Percentiles rank a stretch among this genome's conserved stretches.
Conservation (phyloP, 23 tunicate genomes). For the Oikopleura vanhoeffeni region DNA sequence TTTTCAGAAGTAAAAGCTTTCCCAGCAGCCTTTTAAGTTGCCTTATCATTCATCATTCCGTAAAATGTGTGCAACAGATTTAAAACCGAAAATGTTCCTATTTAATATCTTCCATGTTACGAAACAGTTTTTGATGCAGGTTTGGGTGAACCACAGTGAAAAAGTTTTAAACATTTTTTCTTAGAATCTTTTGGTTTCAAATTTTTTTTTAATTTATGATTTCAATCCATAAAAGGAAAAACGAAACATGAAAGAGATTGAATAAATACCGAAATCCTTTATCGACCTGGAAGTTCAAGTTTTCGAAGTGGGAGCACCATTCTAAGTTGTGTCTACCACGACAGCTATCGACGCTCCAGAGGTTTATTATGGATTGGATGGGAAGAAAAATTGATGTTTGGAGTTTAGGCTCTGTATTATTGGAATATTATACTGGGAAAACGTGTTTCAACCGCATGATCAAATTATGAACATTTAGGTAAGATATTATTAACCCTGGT, state of each 20-base stretch:
- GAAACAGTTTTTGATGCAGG: neutral
- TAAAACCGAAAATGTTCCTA: neutral
- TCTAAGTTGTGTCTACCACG: neutral
- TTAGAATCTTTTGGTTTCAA: no score
- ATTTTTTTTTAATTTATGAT: no score
- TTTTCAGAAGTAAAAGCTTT: neutral
- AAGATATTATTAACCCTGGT: no score
- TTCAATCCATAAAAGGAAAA: no score
- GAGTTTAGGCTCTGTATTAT: neutral
- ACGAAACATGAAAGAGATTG: neutral
- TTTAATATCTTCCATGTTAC: neutral
- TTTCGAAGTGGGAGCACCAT: neutral
- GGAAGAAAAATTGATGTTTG: neutral
- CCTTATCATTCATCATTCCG: neutral
- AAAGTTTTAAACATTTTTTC: no score
- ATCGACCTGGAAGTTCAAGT: neutral
- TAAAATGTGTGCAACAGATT: neutral
- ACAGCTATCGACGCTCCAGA: neutral
- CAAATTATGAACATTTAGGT: neutral
- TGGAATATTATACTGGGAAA: neutral
- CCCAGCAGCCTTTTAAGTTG: neutral
- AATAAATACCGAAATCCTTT: neutral
- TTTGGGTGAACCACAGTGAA: no score
- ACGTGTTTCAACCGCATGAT: neutral
- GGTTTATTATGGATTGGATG: neutral